These are phyloP conservation scores for Bombus vancouverensis DNA, from an alignment of 1,140 invertebrate genomes.

Conservation along the genomic window DNA sequence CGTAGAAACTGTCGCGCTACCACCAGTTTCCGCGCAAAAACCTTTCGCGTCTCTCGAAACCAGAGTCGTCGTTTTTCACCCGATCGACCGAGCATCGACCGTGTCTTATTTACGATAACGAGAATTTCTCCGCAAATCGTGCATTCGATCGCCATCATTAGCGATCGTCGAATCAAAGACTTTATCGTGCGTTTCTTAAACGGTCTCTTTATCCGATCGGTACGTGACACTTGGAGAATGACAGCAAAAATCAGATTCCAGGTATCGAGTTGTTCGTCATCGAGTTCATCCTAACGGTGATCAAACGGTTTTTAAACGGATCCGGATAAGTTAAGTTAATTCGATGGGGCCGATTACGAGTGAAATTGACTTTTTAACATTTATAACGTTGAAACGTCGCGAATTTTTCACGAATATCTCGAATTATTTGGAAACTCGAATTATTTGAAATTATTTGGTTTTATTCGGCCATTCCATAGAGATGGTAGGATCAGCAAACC, in stretches of 20 bases:
- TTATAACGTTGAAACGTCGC: background rate
- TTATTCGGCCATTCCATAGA: background rate
- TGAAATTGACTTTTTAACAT: background rate
- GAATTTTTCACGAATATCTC: background rate
- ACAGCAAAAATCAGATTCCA: background rate
- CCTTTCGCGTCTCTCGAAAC: background rate
- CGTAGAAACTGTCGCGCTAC: slow-evolving; percentile 6
- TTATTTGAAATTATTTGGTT: no score
- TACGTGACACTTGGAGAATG: background rate
- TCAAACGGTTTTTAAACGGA: background rate
- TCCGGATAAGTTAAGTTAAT: background rate
- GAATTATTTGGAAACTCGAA: background rate
- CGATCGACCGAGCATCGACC: background rate
- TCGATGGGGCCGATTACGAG: background rate
- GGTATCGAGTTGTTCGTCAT: background rate
- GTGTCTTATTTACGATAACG: slow-evolving; percentile 21
- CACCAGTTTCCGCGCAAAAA: slow-evolving; percentile 4
- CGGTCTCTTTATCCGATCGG: background rate
- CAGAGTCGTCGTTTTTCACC: slow-evolving; percentile 8
- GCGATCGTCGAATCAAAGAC: slow-evolving; percentile 16
- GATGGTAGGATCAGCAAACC: background rate
- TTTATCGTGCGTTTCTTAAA: background rate
- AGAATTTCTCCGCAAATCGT: slow-evolving; percentile 8
- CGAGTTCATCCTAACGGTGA: background rate
- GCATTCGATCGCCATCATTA: slow-evolving; percentile 25